These are phyloP conservation scores for Rugalucina vietnamica DNA, from an alignment of 2,888 invertebrate species.

Conservation along the genomic window DNA sequence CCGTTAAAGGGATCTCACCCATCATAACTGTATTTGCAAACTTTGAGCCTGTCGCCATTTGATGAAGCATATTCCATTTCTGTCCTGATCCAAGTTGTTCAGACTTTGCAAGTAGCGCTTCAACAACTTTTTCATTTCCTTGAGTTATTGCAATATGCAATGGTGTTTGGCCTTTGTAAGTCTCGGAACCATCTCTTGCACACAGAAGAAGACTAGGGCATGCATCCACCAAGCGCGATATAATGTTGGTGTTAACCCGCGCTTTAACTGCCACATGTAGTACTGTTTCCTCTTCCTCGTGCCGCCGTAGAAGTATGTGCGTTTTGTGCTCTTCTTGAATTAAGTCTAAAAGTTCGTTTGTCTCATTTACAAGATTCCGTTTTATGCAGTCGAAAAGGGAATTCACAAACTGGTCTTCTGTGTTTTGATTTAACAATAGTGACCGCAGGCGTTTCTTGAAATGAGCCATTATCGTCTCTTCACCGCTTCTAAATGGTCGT, in stretches of 20 bases:
- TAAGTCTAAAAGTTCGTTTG: background rate
- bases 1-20: constrained; percentile 68
- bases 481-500: too few relatives aligned
- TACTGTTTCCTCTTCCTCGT: constrained; percentile 45
- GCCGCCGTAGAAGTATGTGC: background rate
- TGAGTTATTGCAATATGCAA: constrained; percentile 65
- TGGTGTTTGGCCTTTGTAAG: constrained; percentile 65
- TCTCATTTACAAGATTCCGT: background rate
- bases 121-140: constrained; percentile 46
- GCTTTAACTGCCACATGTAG: constrained; percentile 52
- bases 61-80: background rate
- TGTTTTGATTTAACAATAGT: background rate
- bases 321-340: background rate
- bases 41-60: constrained; percentile 57
- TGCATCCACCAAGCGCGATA: constrained; percentile 32
- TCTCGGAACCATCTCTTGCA: constrained; percentile 26
- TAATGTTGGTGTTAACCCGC: constrained; percentile 28
- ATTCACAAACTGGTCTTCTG: background rate
- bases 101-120: constrained; percentile 30
- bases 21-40: constrained; percentile 71
- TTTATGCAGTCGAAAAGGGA: background rate
- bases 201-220: constrained; percentile 33
- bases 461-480: background rate
- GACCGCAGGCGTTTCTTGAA: background rate
- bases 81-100: constrained; percentile 1